phyloP scores from a whole-genome alignment of 2,113 vertebrate genomes.

The Chaetodon auriga region DNA sequence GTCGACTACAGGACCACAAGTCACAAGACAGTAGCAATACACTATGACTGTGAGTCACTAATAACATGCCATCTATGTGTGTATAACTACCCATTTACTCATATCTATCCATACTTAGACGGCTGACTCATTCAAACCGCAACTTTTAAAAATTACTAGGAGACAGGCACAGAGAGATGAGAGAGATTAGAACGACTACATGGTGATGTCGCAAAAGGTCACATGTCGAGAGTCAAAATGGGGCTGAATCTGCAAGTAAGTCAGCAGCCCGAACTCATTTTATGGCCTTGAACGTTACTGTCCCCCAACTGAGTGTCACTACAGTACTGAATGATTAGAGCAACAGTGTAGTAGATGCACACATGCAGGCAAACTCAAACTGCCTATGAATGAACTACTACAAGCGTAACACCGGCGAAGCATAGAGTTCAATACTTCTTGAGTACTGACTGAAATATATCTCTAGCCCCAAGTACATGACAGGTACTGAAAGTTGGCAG shows the following conservation, averaged over 20 bases:
- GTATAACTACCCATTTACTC: slow-evolving; percentile 44
- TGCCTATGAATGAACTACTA: neutral
- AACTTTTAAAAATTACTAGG: neutral
- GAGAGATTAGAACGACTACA: neutral
- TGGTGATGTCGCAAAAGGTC: neutral
- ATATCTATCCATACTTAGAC: slow-evolving; percentile 37
- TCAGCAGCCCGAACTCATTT: neutral
- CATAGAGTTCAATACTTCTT: neutral
- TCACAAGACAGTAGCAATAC: slow-evolving; percentile 38
- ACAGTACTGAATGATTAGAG: neutral
- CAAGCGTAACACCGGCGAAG: neutral
- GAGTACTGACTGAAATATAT: neutral
- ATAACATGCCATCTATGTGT: slow-evolving; percentile 18
- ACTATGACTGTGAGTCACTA: slow-evolving; percentile 52
- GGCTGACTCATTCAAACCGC: slow-evolving; percentile 48
- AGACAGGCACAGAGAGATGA: neutral
- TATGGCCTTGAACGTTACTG: neutral
- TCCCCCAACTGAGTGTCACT: neutral
- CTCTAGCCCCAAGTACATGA: neutral
- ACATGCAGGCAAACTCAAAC: neutral
- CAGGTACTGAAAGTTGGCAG: neutral
- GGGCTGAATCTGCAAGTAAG: slow-evolving; percentile 1
- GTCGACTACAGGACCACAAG: slow-evolving; percentile 21
- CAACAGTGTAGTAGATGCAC: neutral
- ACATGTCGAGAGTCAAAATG: neutral